These are phyloP conservation scores for Melanocharis versteri DNA, from an alignment of 2,113 vertebrate genomes.

Conservation along the genomic window DNA sequence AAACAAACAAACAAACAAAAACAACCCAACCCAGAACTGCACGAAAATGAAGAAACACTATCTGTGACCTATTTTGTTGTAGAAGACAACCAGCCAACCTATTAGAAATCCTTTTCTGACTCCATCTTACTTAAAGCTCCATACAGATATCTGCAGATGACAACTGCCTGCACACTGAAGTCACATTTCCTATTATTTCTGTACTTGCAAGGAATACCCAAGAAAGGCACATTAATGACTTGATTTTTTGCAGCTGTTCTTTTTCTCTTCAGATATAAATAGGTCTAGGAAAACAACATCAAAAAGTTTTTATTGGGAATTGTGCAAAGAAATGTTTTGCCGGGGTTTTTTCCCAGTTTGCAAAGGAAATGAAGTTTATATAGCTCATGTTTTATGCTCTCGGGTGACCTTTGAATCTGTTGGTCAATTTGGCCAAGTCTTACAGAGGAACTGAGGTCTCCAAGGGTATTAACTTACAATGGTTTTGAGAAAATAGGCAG, in stretches of 20 bases:
- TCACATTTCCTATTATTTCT: constrained; percentile 1
- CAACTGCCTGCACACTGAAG: not conserved
- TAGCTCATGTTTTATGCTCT: not conserved
- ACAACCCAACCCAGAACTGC: not conserved
- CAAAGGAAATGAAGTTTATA: constrained; percentile 44
- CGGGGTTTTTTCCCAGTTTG: not conserved
- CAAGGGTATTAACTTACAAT: not conserved
- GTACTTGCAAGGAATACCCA: not conserved
- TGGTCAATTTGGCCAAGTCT: not conserved
- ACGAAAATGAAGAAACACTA: not conserved
- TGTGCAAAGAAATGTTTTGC: constrained; percentile 34
- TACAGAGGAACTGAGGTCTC: not conserved
- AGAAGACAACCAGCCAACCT: not conserved
- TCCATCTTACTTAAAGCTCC: not conserved
- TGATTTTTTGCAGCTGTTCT: constrained; percentile 52
- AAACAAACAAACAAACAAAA: not conserved
- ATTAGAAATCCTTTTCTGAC: not conserved
- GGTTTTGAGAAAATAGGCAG: constrained; percentile 1
- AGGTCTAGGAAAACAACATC: constrained; percentile 28
- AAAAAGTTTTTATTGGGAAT: constrained; percentile 33
- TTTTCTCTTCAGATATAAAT: constrained; percentile 39
- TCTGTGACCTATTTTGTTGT: not conserved
- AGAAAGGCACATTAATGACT: constrained; percentile 16
- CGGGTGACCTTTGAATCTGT: constrained; percentile 27
- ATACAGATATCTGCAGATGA: not conserved